A percentile compares a stretch with the other conserved stretches of the same genome.
phyloP scores from a whole-genome alignment of 2,113 vertebrate species.

The cat (Felis catus) region DNA sequence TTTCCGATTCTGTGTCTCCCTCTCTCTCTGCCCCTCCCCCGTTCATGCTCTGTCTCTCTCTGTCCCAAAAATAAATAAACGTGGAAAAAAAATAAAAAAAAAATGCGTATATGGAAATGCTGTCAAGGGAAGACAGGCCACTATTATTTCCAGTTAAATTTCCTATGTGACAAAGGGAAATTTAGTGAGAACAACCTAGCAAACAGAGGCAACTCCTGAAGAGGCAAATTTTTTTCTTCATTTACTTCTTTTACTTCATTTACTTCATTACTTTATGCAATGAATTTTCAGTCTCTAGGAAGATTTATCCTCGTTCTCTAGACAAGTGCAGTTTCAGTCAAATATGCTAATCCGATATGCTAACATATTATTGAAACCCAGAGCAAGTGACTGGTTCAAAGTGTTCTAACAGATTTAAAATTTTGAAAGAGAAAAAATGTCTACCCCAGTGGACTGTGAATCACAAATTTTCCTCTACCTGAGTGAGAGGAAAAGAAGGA shows the following conservation, averaged over 20 bases:
- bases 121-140: not conserved
- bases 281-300: not conserved
- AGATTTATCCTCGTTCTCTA: not conserved
- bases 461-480: not conserved
- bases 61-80: too few relatives aligned
- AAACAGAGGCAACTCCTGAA: not conserved
- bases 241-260: too few relatives aligned
- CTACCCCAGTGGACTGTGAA: not conserved
- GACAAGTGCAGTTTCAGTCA: not conserved
- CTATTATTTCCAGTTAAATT: constrained; percentile 39
- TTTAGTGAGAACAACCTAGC: not conserved
- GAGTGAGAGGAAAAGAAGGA: too few relatives aligned
- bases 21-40: too few relatives aligned
- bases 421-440: constrained; percentile 30
- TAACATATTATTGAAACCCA: not conserved
- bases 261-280: too few relatives aligned
- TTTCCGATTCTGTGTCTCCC: too few relatives aligned
- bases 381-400: not conserved
- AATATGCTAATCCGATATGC: not conserved
- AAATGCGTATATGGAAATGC: not conserved
- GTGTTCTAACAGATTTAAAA: not conserved
- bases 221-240: not conserved
- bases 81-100: too few relatives aligned
- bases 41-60: too few relatives aligned
- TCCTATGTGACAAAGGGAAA: not conserved